Evolutionary conservation across 2,888 invertebrate species (phyloP), one percentile per base, ranked within the genome.

Genomic region (Notocelia uddmanniana): DNA sequence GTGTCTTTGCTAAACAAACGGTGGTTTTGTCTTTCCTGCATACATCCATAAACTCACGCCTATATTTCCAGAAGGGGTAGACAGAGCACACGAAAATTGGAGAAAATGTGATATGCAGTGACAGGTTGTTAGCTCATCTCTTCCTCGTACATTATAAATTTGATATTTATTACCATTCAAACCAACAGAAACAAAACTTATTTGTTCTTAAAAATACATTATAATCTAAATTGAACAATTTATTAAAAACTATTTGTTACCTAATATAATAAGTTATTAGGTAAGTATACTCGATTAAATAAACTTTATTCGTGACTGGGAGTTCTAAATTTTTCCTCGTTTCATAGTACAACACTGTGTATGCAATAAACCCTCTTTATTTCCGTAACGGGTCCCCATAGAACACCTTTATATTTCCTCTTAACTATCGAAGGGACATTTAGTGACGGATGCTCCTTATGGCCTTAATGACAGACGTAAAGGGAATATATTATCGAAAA

Each of bases 401-500:
- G 31, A 19, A 15, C 21, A 19, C 41, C 37, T 21, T 60, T 48
- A 18, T 45, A 37, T 41, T 34, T 5, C 31, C 59, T 54, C 21
- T 45, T 41, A 21, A 60, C 50, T 37, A 72, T 57, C 55, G 60
- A 45, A 63, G 55, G 37, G 62, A 26, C 19, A 23, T 54, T 72
- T 55, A 62, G 72, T 48, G 60, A 37, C 67, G 67, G 67, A 55
- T 68, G 72, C 62, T 57, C 62, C 62, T 55, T 48, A 72, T 57
- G 48, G 55, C 55, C 66, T 37, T 72, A 72, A 72, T 72, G 72
- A 68, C 48, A 55, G 15, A 66, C 71, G 71, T 72, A 72, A 68
- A 72, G 72, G 55, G 72, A 68, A 72, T 72, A 72, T 72, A 72
- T 72, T 72, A n/a, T n/a, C n/a, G 72, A 68, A 72, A 72, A 72